Percentiles rank a stretch among this genome's conserved stretches.
Evolutionary conservation across 2,888 invertebrate species (phyloP).

Genomic region (Lomographa bimaculata): DNA sequence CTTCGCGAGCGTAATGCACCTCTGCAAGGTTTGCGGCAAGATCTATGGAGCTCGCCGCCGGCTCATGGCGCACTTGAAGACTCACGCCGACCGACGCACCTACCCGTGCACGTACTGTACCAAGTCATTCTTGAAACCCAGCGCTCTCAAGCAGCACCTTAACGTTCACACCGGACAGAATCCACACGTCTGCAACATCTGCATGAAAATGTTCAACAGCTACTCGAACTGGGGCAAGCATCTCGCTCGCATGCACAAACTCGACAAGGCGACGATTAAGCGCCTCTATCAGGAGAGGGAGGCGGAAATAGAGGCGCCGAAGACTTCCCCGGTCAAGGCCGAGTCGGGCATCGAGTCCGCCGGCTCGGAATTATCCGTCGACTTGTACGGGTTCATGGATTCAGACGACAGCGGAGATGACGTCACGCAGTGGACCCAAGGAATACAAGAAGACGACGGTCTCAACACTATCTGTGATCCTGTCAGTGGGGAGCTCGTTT

Average conservation of each 20-base stretch:
- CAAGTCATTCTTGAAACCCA: conserved; percentile 62
- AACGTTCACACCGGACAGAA: conserved; percentile 82
- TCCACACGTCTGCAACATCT: conserved; percentile 81
- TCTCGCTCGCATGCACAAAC: conserved; percentile 59
- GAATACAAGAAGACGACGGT: neutral
- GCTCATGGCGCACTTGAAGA: conserved; percentile 48
- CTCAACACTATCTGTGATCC: neutral
- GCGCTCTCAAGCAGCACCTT: conserved; percentile 74
- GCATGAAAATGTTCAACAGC: conserved; percentile 80
- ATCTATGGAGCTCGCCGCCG: conserved; percentile 5
- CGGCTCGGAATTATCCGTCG: conserved; percentile 39
- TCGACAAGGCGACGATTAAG: conserved; percentile 38
- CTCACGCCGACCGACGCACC: conserved; percentile 67
- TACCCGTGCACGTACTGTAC: conserved; percentile 79
- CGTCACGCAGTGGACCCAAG: neutral
- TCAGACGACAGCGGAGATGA: conserved; percentile 21
- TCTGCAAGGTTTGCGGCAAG: conserved; percentile 73
- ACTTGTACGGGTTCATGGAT: conserved; percentile 14
- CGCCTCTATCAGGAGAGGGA: conserved; percentile 6
- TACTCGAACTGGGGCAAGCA: conserved; percentile 85
- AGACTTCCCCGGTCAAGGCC: conserved; percentile 8
- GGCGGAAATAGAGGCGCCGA: neutral
- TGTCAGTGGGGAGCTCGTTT: neutral
- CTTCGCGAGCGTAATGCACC: conserved; percentile 63
- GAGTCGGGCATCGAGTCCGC: conserved; percentile 38